Conservation (phyloP, 2,797 vertebrate genomes). For the Nyctalus aviator region DNA sequence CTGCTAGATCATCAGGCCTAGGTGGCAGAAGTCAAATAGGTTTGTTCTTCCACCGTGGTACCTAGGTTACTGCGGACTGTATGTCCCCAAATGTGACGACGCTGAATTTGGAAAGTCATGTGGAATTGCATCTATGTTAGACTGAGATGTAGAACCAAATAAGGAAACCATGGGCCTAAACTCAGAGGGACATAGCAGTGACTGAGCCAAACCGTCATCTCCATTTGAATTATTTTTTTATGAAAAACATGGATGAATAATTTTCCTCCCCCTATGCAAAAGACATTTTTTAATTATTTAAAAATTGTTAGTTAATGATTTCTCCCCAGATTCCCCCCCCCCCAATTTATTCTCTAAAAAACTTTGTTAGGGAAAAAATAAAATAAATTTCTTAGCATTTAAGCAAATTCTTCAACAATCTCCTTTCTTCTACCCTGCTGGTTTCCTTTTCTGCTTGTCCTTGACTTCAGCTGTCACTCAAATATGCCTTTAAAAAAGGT, state of each 20-base stretch:
- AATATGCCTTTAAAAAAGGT: background rate
- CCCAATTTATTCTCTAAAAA: background rate
- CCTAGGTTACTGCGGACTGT: background rate
- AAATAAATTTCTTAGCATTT: background rate
- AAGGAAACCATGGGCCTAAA: background rate
- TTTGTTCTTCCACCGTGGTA: background rate
- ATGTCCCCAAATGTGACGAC: background rate
- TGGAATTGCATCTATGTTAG: background rate
- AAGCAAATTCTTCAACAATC: constrained; percentile 3
- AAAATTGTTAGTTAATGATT: constrained; percentile 15
- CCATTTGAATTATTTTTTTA: constrained; percentile 16
- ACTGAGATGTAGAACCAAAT: background rate
- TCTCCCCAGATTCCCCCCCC: background rate
- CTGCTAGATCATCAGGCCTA: background rate
- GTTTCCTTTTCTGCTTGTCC: background rate
- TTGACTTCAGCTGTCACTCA: constrained; percentile 24
- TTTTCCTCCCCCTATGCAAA: background rate
- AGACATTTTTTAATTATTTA: background rate
- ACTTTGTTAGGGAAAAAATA: no score
- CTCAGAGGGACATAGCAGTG: background rate
- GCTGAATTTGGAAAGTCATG: background rate
- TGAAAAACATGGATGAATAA: background rate
- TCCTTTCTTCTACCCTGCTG: background rate
- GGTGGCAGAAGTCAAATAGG: background rate
- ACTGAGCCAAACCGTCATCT: background rate